These are phyloP conservation scores for Gambusia yucatana DNA, from an alignment of 2,797 vertebrate genomes.

Conservation along the genomic window DNA sequence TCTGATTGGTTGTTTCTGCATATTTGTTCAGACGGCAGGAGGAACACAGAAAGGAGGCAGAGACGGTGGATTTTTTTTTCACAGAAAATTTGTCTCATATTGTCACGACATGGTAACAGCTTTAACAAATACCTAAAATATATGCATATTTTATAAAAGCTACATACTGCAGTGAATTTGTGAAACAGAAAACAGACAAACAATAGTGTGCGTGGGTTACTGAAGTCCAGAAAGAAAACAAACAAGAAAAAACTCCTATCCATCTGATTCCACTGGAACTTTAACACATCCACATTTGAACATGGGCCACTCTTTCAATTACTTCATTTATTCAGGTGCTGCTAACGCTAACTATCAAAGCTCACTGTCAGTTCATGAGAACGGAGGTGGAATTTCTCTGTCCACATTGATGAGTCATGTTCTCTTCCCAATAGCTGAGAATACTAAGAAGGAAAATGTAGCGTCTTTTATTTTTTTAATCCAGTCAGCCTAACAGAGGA, in stretches of 20 bases:
- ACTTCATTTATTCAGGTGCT: background rate
- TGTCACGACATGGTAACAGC: background rate
- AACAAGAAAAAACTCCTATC: background rate
- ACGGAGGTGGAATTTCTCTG: background rate
- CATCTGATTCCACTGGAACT: background rate
- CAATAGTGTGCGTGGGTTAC: background rate
- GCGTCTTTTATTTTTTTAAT: slow-evolving; percentile 11
- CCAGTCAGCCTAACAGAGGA: slow-evolving; percentile 5
- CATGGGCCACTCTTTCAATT: background rate
- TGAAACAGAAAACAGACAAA: background rate
- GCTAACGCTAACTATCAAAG: background rate
- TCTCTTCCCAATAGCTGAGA: background rate
- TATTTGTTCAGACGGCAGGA: background rate
- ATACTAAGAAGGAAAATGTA: slow-evolving; percentile 7
- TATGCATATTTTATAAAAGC: background rate
- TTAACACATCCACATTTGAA: background rate
- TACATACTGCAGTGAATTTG: background rate
- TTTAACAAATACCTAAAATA: background rate
- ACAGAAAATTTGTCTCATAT: background rate
- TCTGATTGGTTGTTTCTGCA: background rate
- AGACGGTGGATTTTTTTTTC: background rate
- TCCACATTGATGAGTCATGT: background rate
- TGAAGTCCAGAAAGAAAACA: background rate
- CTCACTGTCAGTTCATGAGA: background rate
- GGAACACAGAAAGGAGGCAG: background rate